Evolutionary conservation across 2,113 vertebrate genomes (phyloP), one percentile per base, ranked within the genome.

Genomic region (Oostethus manadensis): DNA sequence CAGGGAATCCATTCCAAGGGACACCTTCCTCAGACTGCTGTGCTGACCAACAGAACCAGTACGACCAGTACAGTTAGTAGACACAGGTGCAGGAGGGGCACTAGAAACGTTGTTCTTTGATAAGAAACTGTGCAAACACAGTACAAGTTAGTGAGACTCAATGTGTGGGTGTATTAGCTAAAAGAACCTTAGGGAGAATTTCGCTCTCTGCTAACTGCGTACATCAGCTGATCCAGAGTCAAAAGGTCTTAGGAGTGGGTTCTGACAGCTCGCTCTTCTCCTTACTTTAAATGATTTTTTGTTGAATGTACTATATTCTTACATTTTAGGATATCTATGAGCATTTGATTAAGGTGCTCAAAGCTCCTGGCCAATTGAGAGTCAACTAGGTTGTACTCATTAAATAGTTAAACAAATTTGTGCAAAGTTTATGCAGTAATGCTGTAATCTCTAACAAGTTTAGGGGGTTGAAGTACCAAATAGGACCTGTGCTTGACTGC

Each of bases 211-310:
- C n/a, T 5, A 49, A 35, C 47, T 46, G 58, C 50, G 43, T 56
- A 4, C 8, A 16, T 70, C 64, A 35, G 26, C 68, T 53, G 54
- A 47, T 66, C 23, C 29, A 3, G 43, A 61, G 47, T 59, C 66
- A 62, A 66, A 70, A 76, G 29, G 5, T 33, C 29, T 33, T 33
- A 7, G 29, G 29, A 33, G 29, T 33, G 8, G 29, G 29, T 7
- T 6, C 29, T 7, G 29, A 1, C 5, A 7, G 29, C 5, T 33
- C 29, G 29, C 29, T 33, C 29, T 33, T 33, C 29, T 33, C 29
- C 29, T 33, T 33, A 33, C 8, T 3, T 33, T 33, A 7, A 33
- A 7, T 33, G 5, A 33, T 33, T 33, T 29, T 4, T 29, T 33
- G 29, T 33, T 33, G 29, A 7, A 7, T 33, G 29, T 33, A 33